Evolutionary conservation across 2,113 vertebrate genomes (phyloP).

Genomic region (Orycteropus afer): DNA sequence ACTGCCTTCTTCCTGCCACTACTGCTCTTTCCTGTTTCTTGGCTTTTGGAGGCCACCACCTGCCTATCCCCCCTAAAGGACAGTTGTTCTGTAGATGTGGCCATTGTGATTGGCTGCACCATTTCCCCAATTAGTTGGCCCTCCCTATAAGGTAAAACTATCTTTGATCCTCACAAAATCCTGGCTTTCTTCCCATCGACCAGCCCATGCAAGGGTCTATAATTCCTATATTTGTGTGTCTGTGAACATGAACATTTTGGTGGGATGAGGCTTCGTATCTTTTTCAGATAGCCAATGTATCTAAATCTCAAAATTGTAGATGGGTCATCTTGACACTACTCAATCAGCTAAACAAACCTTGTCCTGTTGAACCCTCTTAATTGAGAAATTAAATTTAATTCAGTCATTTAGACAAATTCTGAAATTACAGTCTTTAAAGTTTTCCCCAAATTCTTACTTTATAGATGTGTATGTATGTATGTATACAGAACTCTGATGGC

Average conservation of each 20-base stretch:
- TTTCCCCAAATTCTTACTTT: slow-evolving; percentile 24
- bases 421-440: neutral
- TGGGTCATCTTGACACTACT: neutral
- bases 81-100: neutral
- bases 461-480: neutral
- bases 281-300: neutral
- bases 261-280: neutral
- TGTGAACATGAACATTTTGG: neutral
- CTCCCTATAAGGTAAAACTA: neutral
- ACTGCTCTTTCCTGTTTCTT: neutral
- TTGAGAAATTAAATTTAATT: neutral
- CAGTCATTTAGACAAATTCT: neutral
- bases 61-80: neutral
- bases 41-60: neutral
- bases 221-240: neutral
- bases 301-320: neutral
- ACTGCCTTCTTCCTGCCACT: neutral
- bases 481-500: neutral
- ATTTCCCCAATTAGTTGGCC: neutral
- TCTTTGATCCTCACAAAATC: neutral
- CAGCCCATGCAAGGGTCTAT: neutral
- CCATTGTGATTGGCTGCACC: too few species aligned
- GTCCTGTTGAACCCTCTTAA: neutral
- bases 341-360: neutral
- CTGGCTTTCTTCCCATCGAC: neutral